Conservation (phyloP, 2,888 invertebrate genomes). For the Tinea semifulvella region DNA sequence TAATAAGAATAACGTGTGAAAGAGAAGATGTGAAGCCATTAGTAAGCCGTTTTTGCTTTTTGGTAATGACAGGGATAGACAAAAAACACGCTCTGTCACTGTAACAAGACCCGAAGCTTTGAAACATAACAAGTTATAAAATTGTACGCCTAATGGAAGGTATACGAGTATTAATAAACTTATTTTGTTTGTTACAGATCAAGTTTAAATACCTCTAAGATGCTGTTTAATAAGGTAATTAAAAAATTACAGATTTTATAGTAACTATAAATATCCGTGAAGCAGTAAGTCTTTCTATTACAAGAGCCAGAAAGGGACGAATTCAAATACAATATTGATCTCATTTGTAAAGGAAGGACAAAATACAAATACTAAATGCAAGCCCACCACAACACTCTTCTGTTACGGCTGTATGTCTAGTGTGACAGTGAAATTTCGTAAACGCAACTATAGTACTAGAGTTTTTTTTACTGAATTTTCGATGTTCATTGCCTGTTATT, state of each 20-base stretch:
- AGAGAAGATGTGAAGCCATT: slow-evolving; percentile 49
- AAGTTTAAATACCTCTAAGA: slow-evolving; percentile 5
- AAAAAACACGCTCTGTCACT: slow-evolving; percentile 29
- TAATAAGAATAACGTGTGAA: slow-evolving; percentile 53
- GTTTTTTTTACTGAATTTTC: too few relatives aligned
- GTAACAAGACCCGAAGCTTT: slow-evolving; percentile 19
- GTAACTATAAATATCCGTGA: too few relatives aligned
- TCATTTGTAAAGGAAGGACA: too few relatives aligned
- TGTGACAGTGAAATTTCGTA: too few relatives aligned
- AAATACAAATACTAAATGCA: too few relatives aligned
- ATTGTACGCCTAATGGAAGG: neutral
- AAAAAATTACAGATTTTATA: neutral
- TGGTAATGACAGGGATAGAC: slow-evolving; percentile 33
- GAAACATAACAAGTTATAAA: slow-evolving; percentile 1
- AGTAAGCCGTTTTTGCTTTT: slow-evolving; percentile 37
- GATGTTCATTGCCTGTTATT: too few relatives aligned
- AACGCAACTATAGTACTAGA: too few relatives aligned
- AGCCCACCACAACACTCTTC: too few relatives aligned
- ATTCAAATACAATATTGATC: too few relatives aligned
- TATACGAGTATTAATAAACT: slow-evolving; percentile 5
- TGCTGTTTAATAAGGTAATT: slow-evolving; percentile 7
- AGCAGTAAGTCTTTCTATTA: too few relatives aligned
- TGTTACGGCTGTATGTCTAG: too few relatives aligned
- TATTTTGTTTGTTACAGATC: slow-evolving; percentile 16
- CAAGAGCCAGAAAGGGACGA: too few relatives aligned